phyloP scores from a whole-genome alignment of 1,140 invertebrate genomes.

The Hyposmocoma kahamanoa region DNA sequence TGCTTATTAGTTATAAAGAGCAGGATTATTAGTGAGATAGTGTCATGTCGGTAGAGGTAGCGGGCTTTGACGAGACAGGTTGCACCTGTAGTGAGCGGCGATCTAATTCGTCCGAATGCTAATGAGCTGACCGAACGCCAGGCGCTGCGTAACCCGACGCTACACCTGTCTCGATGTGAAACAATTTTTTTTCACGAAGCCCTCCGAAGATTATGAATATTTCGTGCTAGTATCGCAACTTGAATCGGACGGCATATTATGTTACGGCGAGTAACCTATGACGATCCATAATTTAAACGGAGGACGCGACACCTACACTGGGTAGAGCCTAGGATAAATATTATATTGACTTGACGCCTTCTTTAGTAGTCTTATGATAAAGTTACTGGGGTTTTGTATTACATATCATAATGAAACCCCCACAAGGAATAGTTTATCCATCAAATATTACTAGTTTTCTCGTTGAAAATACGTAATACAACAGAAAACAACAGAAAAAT shows the following conservation, averaged over 20 bases:
- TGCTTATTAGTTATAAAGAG: constrained; percentile 27
- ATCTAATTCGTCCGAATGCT: constrained; percentile 59
- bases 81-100: constrained; percentile 39
- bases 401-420: background rate
- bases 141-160: constrained; percentile 50
- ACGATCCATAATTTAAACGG: constrained; percentile 52
- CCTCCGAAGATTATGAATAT: constrained; percentile 62
- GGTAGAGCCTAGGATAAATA: constrained; percentile 12
- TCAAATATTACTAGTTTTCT: no score
- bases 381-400: constrained; percentile 16
- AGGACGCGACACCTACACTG: constrained; percentile 7
- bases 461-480: no score
- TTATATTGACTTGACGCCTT: constrained; percentile 26
- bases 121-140: constrained; percentile 32
- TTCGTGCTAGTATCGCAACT: constrained; percentile 49
- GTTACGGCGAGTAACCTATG: constrained; percentile 53
- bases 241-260: constrained; percentile 55
- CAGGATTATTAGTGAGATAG: constrained; percentile 32
- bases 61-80: constrained; percentile 31
- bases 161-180: constrained; percentile 60
- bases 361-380: constrained; percentile 17
- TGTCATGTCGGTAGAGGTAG: constrained; percentile 21
- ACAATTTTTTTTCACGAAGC: constrained; percentile 68
- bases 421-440: background rate
- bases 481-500: no score